Conservation (phyloP, 2,113 vertebrate genomes). For the Chloropsis hardwickii region DNA sequence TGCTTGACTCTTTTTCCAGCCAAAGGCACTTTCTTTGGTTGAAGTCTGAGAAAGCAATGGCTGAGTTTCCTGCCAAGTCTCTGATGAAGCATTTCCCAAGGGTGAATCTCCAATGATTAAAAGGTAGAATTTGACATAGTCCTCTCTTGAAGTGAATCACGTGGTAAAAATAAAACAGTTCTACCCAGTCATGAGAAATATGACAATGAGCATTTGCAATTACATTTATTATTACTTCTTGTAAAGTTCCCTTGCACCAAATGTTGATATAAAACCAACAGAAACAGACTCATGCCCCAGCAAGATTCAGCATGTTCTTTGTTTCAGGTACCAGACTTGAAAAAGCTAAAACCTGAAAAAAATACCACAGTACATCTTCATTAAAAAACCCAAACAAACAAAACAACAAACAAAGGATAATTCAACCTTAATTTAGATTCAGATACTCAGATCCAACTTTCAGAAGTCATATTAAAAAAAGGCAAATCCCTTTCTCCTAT, state of each 20-base stretch:
- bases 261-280: neutral
- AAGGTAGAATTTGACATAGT: neutral
- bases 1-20: neutral
- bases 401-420: neutral
- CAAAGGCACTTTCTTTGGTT: neutral
- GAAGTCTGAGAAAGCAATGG: constrained; percentile 5
- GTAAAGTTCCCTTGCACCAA: neutral
- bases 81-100: neutral
- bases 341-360: neutral
- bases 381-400: neutral
- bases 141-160: neutral
- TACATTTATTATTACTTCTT: neutral
- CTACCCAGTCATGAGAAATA: neutral
- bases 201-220: neutral
- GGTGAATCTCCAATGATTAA: neutral
- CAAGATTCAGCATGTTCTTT: neutral
- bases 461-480: neutral
- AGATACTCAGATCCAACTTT: neutral
- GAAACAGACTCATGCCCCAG: neutral
- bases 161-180: neutral
- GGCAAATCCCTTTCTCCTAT: neutral
- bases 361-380: neutral
- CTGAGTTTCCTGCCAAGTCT: neutral
- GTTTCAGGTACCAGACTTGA: neutral
- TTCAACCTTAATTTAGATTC: neutral